Base-by-base conservation (phyloP, 2,797 vertebrate genomes). In the Mastacembelus armatus region DNA sequence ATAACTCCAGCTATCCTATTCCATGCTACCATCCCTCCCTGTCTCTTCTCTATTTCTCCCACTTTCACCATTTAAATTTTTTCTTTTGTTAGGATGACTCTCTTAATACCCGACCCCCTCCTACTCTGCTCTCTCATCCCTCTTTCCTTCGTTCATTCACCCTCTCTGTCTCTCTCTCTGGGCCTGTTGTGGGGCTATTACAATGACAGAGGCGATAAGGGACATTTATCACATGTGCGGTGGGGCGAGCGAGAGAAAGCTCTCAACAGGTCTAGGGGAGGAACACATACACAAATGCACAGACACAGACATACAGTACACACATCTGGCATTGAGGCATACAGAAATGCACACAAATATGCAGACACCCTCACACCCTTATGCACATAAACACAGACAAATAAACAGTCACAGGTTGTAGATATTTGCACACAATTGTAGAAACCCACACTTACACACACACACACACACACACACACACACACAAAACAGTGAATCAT, bases 201-300 rank as follows among this genome's bases (percentile, higher is more conserved):
- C 94, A 95, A 92, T 93, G 94, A 95, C 94, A 94, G 89, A 85
- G 82, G 88, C 73, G 94, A 95, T 95, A 95, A 95, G 94, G 93
- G 93, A 95, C 94, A 94, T 95, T 94, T 95, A 95, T 95, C 94
- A 74, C 91, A 91, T 89, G 91, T 88, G 91, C 77, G 84, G 89
- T 45, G 76, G 81, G 89, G 77, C 92, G 91, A 93, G 81, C 80
- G 39, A 91, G 86, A 91, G 83, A 87, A 82, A 88, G 81, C 86
- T 90, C 92, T 93, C 92, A 93, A 93, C 92, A 94, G 91, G 92
- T 94, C 91, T 87, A 78, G 52, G 3, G 88, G 89, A 87, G 47
- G 55, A 71, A 71, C 51, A 40, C 71, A 51, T 74, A 69, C 56
- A 24, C 44, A 44, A 57, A n/a, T 64, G 71, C 24, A 65, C 19